Conservation (phyloP, 37 sponge, comb jelly and placozoan species). For the Tethya wilhelma region DNA sequence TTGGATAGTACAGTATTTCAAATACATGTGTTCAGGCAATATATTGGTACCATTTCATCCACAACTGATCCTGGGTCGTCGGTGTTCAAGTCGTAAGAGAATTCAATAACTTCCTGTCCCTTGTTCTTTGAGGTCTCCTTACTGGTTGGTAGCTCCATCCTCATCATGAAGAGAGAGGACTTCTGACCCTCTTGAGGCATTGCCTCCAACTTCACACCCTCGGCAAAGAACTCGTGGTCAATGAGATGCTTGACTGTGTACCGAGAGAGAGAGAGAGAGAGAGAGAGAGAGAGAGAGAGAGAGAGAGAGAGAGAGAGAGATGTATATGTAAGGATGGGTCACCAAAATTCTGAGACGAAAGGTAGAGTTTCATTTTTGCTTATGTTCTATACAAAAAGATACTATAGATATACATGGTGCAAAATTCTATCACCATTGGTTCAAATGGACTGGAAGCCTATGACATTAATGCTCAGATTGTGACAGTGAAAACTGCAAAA, state of each 20-base stretch:
- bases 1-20: no score
- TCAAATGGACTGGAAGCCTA: no score
- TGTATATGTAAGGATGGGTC: no score
- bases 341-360: no score
- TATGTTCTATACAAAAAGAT: no score
- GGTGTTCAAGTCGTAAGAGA: slow-evolving; percentile 60
- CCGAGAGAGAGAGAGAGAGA: slow-evolving; percentile 28
- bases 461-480: no score
- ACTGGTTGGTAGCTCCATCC: slow-evolving; percentile 52
- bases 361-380: no score
- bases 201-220: slow-evolving; percentile 70
- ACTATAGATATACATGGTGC: no score
- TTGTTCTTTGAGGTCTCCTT: slow-evolving; percentile 50
- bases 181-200: slow-evolving; percentile 25
- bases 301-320: no score
- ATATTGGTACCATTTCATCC: slow-evolving; percentile 88
- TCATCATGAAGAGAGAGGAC: slow-evolving; percentile 23
- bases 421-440: no score
- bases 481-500: no score
- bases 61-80: slow-evolving; percentile 80
- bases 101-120: slow-evolving; percentile 68
- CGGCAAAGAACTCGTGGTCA: slow-evolving; percentile 84
- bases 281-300: not conserved
- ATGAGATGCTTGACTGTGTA: slow-evolving; percentile 81
- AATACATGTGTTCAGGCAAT: no score